phyloP scores from a whole-genome alignment of 2,797 vertebrate genomes.

The Chiloscyllium punctatum region DNA sequence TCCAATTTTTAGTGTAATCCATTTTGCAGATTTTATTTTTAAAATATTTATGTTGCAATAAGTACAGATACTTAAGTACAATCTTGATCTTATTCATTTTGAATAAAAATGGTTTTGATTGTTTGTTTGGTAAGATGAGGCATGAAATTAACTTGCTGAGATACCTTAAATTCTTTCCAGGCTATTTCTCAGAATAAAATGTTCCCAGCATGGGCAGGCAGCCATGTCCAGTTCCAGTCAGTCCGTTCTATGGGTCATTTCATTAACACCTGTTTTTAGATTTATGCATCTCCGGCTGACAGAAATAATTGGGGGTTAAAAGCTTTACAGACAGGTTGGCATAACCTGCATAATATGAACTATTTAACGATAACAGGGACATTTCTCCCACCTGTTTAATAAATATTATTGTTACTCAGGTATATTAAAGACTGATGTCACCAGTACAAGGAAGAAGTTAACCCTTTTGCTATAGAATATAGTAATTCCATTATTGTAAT shows the following conservation, averaged over 20 bases:
- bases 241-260: constrained; percentile 27
- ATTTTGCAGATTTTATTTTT: neutral
- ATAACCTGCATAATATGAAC: neutral
- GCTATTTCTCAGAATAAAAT: constrained; percentile 14
- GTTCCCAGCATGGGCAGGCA: neutral
- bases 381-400: neutral
- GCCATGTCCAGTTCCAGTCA: constrained; percentile 20
- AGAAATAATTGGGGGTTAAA: neutral
- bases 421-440: neutral
- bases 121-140: neutral
- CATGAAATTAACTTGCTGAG: constrained; percentile 16
- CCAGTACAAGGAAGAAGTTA: neutral
- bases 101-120: neutral
- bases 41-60: neutral
- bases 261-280: constrained; percentile 10
- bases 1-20: neutral
- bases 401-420: neutral
- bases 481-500: neutral
- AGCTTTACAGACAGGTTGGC: neutral
- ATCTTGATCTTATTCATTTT: neutral
- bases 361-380: neutral
- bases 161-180: constrained; percentile 13
- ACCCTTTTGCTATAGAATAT: neutral
- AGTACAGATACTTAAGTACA: neutral
- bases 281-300: constrained; percentile 24